Evolutionary conservation across 35 echinoderm and acorn worm species (phyloP).

Genomic region (Diadema setosum): DNA sequence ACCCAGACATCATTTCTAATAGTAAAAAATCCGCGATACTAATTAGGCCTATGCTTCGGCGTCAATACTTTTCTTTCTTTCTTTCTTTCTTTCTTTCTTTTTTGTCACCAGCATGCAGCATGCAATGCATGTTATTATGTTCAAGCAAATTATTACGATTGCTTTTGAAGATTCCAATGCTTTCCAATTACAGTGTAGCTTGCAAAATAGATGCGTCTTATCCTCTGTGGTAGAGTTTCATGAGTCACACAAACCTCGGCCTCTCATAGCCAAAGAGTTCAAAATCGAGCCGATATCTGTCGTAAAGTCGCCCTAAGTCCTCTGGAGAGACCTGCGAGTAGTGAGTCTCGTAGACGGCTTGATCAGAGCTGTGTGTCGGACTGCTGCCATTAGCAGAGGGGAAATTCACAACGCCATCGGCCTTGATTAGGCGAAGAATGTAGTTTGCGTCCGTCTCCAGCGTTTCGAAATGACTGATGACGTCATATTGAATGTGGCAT

Average conservation of each 20-base stretch:
- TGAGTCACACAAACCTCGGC: background rate
- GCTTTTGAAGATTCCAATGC: too few species aligned
- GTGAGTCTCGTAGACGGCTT: background rate
- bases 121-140: too few species aligned
- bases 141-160: too few species aligned
- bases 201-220: too few species aligned
- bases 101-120: too few species aligned
- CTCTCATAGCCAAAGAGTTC: background rate
- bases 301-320: background rate
- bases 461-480: conserved; percentile 74
- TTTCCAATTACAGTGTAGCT: too few species aligned
- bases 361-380: conserved; percentile 48
- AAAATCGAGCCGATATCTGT: background rate
- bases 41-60: too few species aligned
- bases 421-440: conserved; percentile 33
- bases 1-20: too few species aligned
- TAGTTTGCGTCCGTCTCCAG: conserved; percentile 53
- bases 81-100: too few species aligned
- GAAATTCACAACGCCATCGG: conserved; percentile 32
- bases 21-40: too few species aligned
- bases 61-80: too few species aligned
- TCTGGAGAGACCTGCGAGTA: background rate
- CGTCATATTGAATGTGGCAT: conserved; percentile 61
- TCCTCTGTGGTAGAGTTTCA: background rate
- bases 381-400: conserved; percentile 58